Evolutionary conservation across 2,113 vertebrate species (phyloP).

Genomic region (Stercorarius parasiticus): DNA sequence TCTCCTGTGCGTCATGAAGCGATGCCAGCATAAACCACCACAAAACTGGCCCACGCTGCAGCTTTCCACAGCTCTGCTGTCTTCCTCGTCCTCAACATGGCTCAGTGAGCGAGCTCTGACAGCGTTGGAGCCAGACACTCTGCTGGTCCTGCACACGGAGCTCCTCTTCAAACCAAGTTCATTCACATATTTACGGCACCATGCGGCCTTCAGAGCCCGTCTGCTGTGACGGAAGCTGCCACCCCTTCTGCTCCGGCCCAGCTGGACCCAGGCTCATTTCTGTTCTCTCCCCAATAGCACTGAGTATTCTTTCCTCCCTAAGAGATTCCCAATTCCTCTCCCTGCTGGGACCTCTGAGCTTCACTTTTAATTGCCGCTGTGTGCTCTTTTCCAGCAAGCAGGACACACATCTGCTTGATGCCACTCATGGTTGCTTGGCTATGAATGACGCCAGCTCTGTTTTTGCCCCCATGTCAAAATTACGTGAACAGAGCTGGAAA

Average conservation of each 20-base stretch:
- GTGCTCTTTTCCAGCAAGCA: not conserved
- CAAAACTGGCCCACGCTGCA: not conserved
- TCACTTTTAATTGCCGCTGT: not conserved
- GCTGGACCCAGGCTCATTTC: not conserved
- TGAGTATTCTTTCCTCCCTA: not conserved
- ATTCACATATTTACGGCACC: not conserved
- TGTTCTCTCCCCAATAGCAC: not conserved
- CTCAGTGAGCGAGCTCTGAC: fast-evolving
- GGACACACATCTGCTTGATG: not conserved
- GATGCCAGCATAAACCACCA: not conserved
- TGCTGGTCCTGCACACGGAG: not conserved
- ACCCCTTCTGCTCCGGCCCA: not conserved
- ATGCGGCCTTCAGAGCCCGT: not conserved
- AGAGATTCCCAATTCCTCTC: not conserved
- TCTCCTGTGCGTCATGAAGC: not conserved
- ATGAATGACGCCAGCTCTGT: not conserved
- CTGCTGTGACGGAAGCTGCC: not conserved
- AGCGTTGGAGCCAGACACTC: fast-evolving
- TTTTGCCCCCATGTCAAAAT: not conserved
- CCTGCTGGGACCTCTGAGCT: not conserved
- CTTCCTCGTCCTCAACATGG: not conserved
- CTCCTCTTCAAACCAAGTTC: not conserved
- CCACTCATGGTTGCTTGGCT: not conserved
- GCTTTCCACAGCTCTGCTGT: not conserved
- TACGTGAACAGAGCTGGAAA: not conserved